Base-by-base conservation (phyloP, 2,888 invertebrate species). In the Acrobasis consociella region DNA sequence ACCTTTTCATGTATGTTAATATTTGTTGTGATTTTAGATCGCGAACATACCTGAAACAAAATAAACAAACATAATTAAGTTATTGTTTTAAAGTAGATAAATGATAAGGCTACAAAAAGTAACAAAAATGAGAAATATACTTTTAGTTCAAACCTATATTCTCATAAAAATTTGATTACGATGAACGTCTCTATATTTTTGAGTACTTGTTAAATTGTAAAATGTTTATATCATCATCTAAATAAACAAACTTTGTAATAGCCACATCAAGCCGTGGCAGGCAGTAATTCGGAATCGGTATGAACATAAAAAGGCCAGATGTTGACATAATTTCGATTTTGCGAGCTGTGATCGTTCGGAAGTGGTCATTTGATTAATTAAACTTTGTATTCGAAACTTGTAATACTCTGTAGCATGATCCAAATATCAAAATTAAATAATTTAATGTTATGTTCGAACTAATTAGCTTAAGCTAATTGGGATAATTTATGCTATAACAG, bases 301-400 rank as follows among this genome's bases (percentile, higher is more conserved):
- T 49, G 9, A 50, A 39, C 59, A 50, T 60, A 60, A 60, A 60
- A 60, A 60, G 38, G 38, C 38, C 59, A 60, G 59, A 49, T 60
- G 59, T 15, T 13, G 17, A 9, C 16, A 50, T 16, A 22, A 49
- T 59, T 59, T 59, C 31, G 49, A 56, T 56, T 56, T 42, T n/a
- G 11, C 50, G 38, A 60, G 50, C 11, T 16, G 49, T 16, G 15
- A 38, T 22, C 11, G 42, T 13, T 8, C 50, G 50, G 11, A 60
- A 60, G 38, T 37, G 50, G 16, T 49, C 59, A 60, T 60, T 60
- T 50, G 50, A 37, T 50, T 60, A 38, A 60, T 60, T 60, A 60
- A 31, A 59, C 9, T 59, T 50, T 31, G 31, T 37, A 38, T 37
- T 50, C 13, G 1, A 9, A 50, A 37, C 38, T 60, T 11, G 37